Base-by-base conservation (phyloP, 2,113 vertebrate species). In the Brachyhypopomus gauderio region DNA sequence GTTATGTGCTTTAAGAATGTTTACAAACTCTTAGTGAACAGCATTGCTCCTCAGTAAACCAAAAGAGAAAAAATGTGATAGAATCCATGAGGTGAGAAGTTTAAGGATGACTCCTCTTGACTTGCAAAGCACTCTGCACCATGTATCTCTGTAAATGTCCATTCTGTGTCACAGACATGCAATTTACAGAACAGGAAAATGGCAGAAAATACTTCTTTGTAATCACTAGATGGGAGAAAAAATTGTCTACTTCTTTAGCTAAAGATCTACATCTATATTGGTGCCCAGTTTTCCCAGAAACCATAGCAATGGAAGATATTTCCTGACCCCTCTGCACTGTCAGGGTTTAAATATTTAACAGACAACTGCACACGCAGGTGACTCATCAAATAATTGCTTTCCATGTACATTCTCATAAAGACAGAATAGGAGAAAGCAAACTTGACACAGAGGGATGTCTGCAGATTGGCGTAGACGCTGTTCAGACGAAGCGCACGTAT, bases 401-500 rank as follows among this genome's bases (percentile, higher is more conserved):
- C 9, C 7, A 41, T 41, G 41, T 41, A 41, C 41, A 72, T 48
- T 52, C 69, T 73, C 75, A 56, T 75, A 34, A 78, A 22, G 34
- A 19, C 71, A 30, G 14, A 69, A 7, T 16, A 22, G 48, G 16
- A 1, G 41, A 66, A 64, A 69, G 27, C 34, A 78, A 30, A 36
- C 58, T 23, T 34, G 71, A 23, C 70, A 71, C 6, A 11, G 56
- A 12, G 27, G 73, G 17, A 56, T 2, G 20, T 48, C 55, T 1
- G 23, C 25, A 14, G 20, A 20, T 14, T 52, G 52, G 62, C 36
- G 79, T 36, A 88, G 79, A 80, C 30, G 64, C 63, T 81, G 74
- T 86, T 73, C 27, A 73, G 34, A 16, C 76, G 76, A 22, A 60
- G 52, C 8, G 41, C 60, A 34, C n/a, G 36, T 52, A 14, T 55